These are phyloP conservation scores for Cordilura impudica DNA, from an alignment of 2,888 invertebrate species.

Conservation along the genomic window DNA sequence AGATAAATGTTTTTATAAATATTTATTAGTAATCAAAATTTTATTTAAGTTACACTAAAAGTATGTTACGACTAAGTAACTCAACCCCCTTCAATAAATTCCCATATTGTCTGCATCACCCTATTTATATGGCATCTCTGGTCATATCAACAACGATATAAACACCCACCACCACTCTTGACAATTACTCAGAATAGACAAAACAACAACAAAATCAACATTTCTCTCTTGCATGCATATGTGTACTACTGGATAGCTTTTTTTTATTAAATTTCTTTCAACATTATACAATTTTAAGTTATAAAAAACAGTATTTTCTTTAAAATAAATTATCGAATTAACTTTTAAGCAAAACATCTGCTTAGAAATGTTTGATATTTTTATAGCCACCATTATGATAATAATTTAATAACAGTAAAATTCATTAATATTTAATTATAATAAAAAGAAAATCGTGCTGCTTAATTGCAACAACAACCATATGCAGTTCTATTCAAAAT, in stretches of 20 bases:
- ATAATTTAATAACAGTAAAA: constrained; percentile 9
- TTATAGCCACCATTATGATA: constrained; percentile 10
- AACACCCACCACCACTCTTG: constrained; percentile 43
- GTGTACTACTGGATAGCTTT: background rate
- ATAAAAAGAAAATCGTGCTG: background rate
- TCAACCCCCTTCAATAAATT: background rate
- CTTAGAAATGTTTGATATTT: constrained; percentile 8
- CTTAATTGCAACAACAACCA: too few relatives aligned
- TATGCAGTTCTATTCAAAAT: too few relatives aligned
- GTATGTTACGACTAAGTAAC: too few relatives aligned
- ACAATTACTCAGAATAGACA: constrained; percentile 34
- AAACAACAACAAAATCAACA: constrained; percentile 10
- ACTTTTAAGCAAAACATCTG: background rate
- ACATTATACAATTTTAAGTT: background rate
- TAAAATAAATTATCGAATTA: background rate
- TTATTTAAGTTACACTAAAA: too few relatives aligned
- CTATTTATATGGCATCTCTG: background rate
- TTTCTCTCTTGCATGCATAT: constrained; percentile 17
- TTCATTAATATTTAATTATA: constrained; percentile 10
- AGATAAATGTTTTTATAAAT: too few relatives aligned
- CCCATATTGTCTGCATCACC: background rate
- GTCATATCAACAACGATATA: background rate
- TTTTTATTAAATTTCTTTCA: background rate
- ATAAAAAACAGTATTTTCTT: constrained; percentile 6
- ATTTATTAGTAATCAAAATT: too few relatives aligned